Base-by-base conservation (phyloP, 2,113 vertebrate genomes). In the Corythoichthys haematopterus region DNA sequence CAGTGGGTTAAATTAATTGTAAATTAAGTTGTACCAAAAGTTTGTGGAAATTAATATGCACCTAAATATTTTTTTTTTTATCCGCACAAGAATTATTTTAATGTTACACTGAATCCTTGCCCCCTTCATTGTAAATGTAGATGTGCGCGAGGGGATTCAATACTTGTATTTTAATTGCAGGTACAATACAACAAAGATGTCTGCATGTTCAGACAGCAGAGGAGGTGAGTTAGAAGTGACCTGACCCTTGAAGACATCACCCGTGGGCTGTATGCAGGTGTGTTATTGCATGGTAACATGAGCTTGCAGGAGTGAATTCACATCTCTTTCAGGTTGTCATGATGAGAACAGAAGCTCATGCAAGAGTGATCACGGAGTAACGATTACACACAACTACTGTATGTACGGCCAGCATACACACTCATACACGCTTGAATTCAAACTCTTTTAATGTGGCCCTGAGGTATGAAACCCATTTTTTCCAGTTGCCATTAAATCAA, bases 291-390 rank as follows among this genome's bases (percentile, higher is more conserved):
- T 2, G 56, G 70, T 50, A 79, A 79, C 51, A 4, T 62, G 68
- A 81, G 69, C 64, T 47, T 12, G 20, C 13, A n/a, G 53, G 48
- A 53, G 45, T 20, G 36, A n/a, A 48, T 65, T 69, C 56, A 70
- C 53, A 48, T 64, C 63, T 56, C 46, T 76, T 81, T 79, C 70
- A 73, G 74, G 56, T 65, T 62, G 59, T 78, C 74, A 82, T 83
- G 20, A 80, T 72, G 38, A 80, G 75, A 79, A 72, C 76, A 83
- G 52, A 35, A 70, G 70, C 65, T 86, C 70, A 79, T 46, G 71
- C 74, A 59, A 61, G 64, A 76, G 45, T 28, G 65, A 69, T 65
- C 76, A 59, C 40, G 67, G 72, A 70, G 63, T 70, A 62, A 64
- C 68, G 2, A 82, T 82, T 75, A 77, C 75, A 72, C 60, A 66